phyloP scores from a whole-genome alignment of 2,797 vertebrate species.

The Acanthurus tractus region DNA sequence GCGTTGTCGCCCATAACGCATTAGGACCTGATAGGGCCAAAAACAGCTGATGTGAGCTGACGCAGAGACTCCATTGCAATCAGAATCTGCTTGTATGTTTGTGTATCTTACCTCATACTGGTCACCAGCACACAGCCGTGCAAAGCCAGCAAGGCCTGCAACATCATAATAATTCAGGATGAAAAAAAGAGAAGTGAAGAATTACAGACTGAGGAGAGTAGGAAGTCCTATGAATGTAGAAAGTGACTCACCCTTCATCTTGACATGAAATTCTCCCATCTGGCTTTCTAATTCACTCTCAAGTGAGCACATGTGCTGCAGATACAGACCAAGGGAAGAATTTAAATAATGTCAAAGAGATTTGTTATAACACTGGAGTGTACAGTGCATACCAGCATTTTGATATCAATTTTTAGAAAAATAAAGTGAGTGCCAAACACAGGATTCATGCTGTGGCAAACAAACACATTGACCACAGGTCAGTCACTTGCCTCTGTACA shows the following conservation, averaged over 20 bases:
- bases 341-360: not conserved
- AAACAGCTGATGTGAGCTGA: constrained; percentile 5
- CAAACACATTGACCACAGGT: constrained; percentile 1
- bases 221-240: constrained; percentile 38
- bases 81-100: not conserved
- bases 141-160: constrained; percentile 95
- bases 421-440: not conserved
- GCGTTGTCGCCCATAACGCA: constrained; percentile 96
- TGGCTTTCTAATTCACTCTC: constrained; percentile 97
- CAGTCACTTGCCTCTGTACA: constrained; percentile 92
- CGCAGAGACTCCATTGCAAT: not conserved
- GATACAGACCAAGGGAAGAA: constrained; percentile 15
- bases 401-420: not conserved
- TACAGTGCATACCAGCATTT: not conserved
- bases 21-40: constrained; percentile 89
- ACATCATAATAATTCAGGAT: constrained; percentile 12
- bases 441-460: not conserved
- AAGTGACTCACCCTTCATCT: constrained; percentile 94
- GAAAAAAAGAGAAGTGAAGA: constrained; percentile 54
- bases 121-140: constrained; percentile 96
- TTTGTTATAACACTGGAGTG: not conserved
- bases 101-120: constrained; percentile 93
- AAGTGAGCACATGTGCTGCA: constrained; percentile 96
- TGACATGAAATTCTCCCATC: constrained; percentile 97
- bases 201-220: constrained; percentile 10